Conservation (phyloP, 2,113 vertebrate species). For the Poeciliopsis prolifica region DNA sequence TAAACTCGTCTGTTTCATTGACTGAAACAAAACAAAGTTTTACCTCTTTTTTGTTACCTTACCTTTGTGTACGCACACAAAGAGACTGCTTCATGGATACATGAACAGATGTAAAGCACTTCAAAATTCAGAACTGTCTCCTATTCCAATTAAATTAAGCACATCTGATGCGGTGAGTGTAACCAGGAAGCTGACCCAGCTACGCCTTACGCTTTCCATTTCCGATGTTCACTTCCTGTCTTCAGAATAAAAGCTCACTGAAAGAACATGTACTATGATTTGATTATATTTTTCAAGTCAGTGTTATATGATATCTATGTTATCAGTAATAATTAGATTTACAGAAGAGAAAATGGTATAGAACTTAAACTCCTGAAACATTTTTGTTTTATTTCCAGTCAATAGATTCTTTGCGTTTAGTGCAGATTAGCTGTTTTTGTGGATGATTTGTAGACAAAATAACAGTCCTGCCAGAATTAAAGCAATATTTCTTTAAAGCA, state of each 20-base stretch:
- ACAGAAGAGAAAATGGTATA: not conserved
- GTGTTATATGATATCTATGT: too few species aligned
- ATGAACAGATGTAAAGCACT: not conserved
- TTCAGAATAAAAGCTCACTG: constrained; percentile 40
- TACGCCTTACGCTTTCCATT: not conserved
- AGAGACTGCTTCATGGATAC: not conserved
- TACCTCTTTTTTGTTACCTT: not conserved
- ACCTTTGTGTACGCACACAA: not conserved
- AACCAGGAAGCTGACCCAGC: not conserved
- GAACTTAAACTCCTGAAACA: not conserved
- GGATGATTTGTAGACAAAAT: too few species aligned
- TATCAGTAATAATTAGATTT: not conserved
- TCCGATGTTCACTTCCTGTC: not conserved
- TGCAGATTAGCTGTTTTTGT: too few species aligned
- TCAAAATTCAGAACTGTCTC: rapidly evolving
- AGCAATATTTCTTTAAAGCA: not conserved
- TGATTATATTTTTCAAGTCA: too few species aligned
- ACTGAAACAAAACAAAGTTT: not conserved
- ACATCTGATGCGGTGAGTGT: rapidly evolving
- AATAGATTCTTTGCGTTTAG: too few species aligned
- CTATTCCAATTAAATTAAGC: not conserved
- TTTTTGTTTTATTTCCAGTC: not conserved
- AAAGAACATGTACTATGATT: not conserved
- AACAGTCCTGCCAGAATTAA: not conserved
- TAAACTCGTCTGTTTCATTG: not conserved